A percentile compares a stretch with the other conserved stretches of the same genome.
Conservation (phyloP, 2,797 vertebrate species). For the Columba guinea region DNA sequence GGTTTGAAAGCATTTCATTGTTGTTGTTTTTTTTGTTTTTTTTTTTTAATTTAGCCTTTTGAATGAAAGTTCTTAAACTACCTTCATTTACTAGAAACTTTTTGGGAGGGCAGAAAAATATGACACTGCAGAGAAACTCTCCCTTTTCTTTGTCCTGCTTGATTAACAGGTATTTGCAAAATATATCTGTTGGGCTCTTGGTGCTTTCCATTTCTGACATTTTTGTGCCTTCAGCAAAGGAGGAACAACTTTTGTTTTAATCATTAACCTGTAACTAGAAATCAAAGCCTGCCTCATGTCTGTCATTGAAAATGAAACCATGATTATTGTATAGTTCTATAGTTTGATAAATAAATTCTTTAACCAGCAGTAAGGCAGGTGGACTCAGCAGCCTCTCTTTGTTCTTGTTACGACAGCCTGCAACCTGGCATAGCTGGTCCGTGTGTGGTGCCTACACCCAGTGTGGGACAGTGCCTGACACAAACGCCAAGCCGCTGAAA, state of each 20-base stretch:
- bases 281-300: neutral
- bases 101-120: neutral
- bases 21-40: too few relatives aligned
- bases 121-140: neutral
- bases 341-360: neutral
- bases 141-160: neutral
- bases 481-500: neutral
- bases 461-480: neutral
- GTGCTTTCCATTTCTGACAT: neutral
- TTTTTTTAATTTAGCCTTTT: neutral
- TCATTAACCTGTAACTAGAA: neutral
- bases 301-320: neutral
- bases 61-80: neutral
- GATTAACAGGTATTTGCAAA: neutral
- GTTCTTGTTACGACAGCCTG: neutral
- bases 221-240: neutral
- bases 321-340: neutral
- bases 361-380: neutral
- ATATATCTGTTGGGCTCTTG: neutral
- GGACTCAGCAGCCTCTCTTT: neutral
- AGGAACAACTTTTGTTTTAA: neutral
- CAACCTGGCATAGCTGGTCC: neutral
- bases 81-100: neutral
- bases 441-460: fast-evolving
- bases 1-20: neutral